Percentiles rank a stretch among this genome's conserved stretches.
These are phyloP conservation scores for Lagorchestes hirsutus DNA, from an alignment of 2,797 vertebrate species.

Conservation along the genomic window DNA sequence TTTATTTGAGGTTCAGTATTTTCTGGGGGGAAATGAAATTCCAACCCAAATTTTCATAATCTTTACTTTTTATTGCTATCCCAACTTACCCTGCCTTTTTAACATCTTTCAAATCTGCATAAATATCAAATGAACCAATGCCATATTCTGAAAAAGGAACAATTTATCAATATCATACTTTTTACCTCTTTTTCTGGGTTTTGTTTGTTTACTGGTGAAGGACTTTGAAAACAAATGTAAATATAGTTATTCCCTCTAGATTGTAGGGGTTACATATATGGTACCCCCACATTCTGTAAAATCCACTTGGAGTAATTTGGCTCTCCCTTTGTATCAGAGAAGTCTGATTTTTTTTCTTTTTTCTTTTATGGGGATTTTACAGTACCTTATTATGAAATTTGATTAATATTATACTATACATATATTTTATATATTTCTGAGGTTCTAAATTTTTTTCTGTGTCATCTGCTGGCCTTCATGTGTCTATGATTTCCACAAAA, in stretches of 20 bases:
- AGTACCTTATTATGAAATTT: neutral
- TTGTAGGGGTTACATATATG: neutral
- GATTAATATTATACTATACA: neutral
- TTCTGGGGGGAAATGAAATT: neutral
- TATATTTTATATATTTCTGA: neutral
- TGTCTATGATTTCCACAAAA: neutral
- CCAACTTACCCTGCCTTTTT: neutral
- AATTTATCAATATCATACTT: constrained; percentile 22
- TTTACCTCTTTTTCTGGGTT: constrained; percentile 23
- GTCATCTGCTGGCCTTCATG: neutral
- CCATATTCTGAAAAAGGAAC: neutral
- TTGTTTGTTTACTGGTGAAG: constrained; percentile 12
- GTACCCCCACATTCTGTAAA: neutral
- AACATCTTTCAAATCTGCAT: neutral
- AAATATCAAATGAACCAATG: constrained; percentile 7
- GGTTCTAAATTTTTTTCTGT: neutral
- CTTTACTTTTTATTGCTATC: constrained; percentile 44
- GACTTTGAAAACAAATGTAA: constrained; percentile 35
- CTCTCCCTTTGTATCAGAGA: neutral
- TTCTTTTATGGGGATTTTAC: neutral
- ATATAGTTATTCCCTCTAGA: neutral
- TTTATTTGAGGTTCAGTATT: neutral
- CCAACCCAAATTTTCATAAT: neutral
- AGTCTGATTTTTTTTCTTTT: neutral
- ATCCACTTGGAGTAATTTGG: neutral